Evolutionary conservation across 2,113 vertebrate genomes (phyloP).

Genomic region (Myiozetetes cayanensis): DNA sequence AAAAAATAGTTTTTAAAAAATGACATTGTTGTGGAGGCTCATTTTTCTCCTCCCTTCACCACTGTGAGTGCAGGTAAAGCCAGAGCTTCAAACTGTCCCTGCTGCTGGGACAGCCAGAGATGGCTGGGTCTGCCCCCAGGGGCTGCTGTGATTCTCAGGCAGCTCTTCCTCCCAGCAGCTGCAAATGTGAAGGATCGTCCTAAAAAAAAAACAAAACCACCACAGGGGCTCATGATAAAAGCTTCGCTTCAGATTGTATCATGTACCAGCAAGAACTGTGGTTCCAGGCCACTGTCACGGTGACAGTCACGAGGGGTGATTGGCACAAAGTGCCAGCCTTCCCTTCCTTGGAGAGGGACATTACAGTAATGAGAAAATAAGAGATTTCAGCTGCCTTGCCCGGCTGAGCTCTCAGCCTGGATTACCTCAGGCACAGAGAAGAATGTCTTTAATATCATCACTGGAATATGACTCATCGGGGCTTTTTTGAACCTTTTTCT

Average conservation of each 20-base stretch:
- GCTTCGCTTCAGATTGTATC: not conserved
- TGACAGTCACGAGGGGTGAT: not conserved
- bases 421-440: not conserved
- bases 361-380: not conserved
- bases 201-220: not conserved
- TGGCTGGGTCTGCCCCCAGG: accelerated
- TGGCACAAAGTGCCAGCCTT: not conserved
- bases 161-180: not conserved
- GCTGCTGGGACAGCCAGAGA: not conserved
- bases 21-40: not conserved
- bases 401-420: not conserved
- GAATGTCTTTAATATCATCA: not conserved
- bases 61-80: not conserved
- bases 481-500: not conserved
- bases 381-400: not conserved
- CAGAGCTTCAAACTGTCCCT: not conserved
- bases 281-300: not conserved
- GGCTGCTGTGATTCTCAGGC: not conserved
- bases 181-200: not conserved
- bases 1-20: accelerated
- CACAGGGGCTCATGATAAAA: not conserved
- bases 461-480: not conserved
- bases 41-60: not conserved
- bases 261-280: not conserved
- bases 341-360: not conserved